Conservation (phyloP, 2,797 vertebrate species). For the Botia almorhae region DNA sequence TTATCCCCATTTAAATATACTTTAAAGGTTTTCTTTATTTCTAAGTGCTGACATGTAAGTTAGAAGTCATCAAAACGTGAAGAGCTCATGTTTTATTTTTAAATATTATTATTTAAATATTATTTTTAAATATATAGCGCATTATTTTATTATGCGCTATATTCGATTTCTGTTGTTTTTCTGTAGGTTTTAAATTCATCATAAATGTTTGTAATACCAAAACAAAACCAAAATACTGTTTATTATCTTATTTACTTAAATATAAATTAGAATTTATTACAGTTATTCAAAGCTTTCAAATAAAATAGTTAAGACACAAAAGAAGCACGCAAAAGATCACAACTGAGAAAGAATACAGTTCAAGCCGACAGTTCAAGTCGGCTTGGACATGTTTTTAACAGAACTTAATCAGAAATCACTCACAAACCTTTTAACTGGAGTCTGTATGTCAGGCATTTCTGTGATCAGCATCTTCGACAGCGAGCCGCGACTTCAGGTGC, state of each 20-base stretch:
- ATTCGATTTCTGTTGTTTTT: neutral
- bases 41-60: conserved; percentile 59
- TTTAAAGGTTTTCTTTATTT: conserved; percentile 57
- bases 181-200: neutral
- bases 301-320: neutral
- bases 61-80: conserved; percentile 41
- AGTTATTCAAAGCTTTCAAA: neutral
- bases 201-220: neutral
- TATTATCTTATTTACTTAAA: neutral
- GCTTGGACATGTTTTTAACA: conserved; percentile 43
- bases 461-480: conserved; percentile 41
- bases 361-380: conserved; percentile 52
- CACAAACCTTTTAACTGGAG: conserved; percentile 32
- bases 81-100: conserved; percentile 19
- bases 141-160: neutral
- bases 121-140: no score
- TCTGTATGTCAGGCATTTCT: conserved; percentile 31
- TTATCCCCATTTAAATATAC: conserved; percentile 56
- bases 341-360: conserved; percentile 31
- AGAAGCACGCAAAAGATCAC: neutral
- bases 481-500: conserved; percentile 73
- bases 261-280: neutral
- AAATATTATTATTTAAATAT: no score
- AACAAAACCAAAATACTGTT: neutral
- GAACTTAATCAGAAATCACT: conserved; percentile 52